phyloP scores from a whole-genome alignment of 2,113 vertebrate genomes.

The Synchiropus splendidus region DNA sequence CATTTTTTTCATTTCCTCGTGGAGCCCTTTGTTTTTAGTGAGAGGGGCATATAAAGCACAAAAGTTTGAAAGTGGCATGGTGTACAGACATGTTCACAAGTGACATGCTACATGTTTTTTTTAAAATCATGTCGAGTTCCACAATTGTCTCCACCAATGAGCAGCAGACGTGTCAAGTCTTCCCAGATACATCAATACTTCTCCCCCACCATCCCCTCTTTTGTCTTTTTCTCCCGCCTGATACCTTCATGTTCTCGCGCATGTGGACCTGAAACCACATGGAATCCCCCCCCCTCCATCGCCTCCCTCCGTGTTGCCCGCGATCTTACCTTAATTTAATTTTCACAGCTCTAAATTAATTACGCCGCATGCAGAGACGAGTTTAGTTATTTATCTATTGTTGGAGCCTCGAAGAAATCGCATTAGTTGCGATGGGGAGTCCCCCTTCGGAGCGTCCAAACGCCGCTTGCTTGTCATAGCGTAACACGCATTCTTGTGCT shows the following conservation, averaged over 20 bases:
- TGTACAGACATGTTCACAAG: too few species aligned
- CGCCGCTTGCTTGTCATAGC: constrained; percentile 24
- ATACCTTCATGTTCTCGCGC: constrained; percentile 6
- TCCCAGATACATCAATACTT: constrained; percentile 5
- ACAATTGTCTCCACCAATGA: constrained; percentile 3
- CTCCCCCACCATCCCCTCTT: neutral
- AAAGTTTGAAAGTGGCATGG: too few species aligned
- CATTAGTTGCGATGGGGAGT: constrained; percentile 45
- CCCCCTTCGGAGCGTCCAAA: constrained; percentile 28
- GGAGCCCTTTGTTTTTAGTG: too few species aligned
- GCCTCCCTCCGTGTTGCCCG: constrained; percentile 10
- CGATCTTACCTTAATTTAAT: constrained; percentile 44
- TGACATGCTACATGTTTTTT: too few species aligned
- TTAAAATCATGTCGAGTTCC: too few species aligned
- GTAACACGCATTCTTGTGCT: constrained; percentile 26
- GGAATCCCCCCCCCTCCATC: constrained; percentile 1
- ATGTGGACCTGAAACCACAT: neutral
- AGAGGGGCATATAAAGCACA: too few species aligned
- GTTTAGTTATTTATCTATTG: constrained; percentile 45
- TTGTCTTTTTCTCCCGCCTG: too few species aligned
- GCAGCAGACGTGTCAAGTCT: neutral
- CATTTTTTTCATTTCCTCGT: too few species aligned
- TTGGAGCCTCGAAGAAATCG: constrained; percentile 45
- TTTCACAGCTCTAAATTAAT: constrained; percentile 50
- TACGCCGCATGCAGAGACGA: constrained; percentile 20